A percentile compares a stretch with the other conserved stretches of the same genome.
phyloP scores from a whole-genome alignment of 2,888 invertebrate species.

The Cordylochernes scorpioides region DNA sequence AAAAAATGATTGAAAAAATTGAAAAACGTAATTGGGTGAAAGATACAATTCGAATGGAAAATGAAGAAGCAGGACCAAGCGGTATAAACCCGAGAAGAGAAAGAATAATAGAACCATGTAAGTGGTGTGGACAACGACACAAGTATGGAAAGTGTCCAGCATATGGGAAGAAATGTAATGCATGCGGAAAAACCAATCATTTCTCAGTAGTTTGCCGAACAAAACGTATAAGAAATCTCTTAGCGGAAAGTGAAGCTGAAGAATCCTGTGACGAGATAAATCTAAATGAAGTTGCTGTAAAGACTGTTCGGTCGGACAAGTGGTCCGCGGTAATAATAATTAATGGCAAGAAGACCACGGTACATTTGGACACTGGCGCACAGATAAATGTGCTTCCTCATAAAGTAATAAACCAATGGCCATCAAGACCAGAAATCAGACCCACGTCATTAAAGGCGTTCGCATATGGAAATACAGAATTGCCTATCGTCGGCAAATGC shows the following conservation, averaged over 20 bases:
- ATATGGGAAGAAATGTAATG: slow-evolving; percentile 1
- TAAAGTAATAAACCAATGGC: neutral
- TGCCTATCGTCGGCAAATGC: slow-evolving; percentile 2
- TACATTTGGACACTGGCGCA: slow-evolving; percentile 4
- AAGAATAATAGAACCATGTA: no score
- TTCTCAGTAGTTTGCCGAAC: slow-evolving; percentile 1
- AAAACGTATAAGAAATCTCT: neutral
- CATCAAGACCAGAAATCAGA: neutral
- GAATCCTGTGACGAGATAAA: no score
- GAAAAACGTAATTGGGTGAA: no score
- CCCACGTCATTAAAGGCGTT: neutral
- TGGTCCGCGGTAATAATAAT: slow-evolving; percentile 1
- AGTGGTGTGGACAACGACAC: no score
- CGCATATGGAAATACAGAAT: slow-evolving; percentile 1
- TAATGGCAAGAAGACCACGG: neutral
- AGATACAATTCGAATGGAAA: no score
- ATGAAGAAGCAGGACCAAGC: no score
- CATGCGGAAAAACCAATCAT: slow-evolving; percentile 4
- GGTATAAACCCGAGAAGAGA: no score
- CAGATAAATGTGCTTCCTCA: slow-evolving; percentile 5
- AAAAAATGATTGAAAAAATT: no score
- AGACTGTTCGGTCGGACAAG: neutral
- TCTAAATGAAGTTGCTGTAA: slow-evolving; percentile 2
- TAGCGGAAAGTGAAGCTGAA: slow-evolving; percentile 1
- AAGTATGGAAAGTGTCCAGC: no score